Percentiles rank a stretch among this genome's conserved stretches.
Conservation (phyloP, 2,797 vertebrate species). For the Oceanodroma leucorhoa region DNA sequence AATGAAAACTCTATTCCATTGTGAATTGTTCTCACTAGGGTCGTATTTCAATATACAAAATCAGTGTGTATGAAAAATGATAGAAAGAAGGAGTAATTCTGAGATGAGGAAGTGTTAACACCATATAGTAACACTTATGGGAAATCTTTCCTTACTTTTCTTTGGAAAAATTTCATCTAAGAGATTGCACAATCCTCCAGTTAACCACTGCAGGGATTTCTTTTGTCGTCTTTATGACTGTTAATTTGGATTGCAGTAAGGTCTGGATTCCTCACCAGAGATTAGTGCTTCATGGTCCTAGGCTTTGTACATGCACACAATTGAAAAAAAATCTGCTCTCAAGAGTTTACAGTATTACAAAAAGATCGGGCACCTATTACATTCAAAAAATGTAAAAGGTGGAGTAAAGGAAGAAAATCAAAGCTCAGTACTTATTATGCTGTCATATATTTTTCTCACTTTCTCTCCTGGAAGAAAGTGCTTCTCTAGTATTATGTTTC, state of each 20-base stretch:
- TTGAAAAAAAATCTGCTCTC: background rate
- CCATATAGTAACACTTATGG: background rate
- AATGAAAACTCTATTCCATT: background rate
- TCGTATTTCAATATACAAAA: background rate
- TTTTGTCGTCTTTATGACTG: constrained; percentile 10
- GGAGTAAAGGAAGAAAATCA: background rate
- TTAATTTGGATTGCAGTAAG: constrained; percentile 12
- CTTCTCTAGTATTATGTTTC: background rate
- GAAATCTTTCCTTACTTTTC: background rate
- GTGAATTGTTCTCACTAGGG: background rate
- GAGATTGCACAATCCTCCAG: background rate
- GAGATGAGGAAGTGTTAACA: background rate
- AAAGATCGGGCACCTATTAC: background rate
- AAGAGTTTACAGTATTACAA: background rate
- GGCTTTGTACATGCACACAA: background rate
- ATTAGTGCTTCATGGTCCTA: background rate
- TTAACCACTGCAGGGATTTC: constrained; percentile 12
- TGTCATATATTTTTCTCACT: background rate
- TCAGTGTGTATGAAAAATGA: background rate
- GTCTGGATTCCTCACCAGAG: background rate
- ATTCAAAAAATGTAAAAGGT: background rate
- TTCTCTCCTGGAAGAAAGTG: background rate
- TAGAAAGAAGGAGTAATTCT: background rate
- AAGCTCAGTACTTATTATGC: background rate
- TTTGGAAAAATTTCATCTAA: background rate